Conservation (phyloP, 2,888 invertebrate species). For the Azorinus chamasolen region DNA sequence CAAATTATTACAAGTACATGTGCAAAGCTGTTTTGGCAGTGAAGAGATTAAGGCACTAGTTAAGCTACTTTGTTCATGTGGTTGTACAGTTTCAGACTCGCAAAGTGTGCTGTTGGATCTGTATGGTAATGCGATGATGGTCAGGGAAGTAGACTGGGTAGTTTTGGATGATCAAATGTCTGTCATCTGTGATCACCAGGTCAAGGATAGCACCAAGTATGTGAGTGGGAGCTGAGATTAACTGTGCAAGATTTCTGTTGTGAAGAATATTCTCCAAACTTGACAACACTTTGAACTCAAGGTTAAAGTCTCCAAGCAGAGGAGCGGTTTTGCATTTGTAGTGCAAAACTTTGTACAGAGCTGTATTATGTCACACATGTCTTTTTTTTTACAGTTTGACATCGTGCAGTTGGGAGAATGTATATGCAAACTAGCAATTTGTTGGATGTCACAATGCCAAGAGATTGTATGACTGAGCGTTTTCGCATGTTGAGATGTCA, state of each 20-base stretch:
- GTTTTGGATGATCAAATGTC: constrained; percentile 1
- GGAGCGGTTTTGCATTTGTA: constrained; percentile 7
- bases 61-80: too few species aligned
- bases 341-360: neutral
- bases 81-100: constrained; percentile 1
- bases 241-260: constrained; percentile 4
- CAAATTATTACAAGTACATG: too few species aligned
- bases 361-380: constrained; percentile 3
- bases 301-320: constrained; percentile 4
- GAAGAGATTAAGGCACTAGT: too few species aligned
- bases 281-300: constrained; percentile 2
- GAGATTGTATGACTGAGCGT: too few species aligned
- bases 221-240: constrained; percentile 5
- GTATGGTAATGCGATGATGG: constrained; percentile 5
- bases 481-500: neutral
- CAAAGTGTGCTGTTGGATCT: neutral
- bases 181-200: too few species aligned
- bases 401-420: too few species aligned
- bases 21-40: too few species aligned
- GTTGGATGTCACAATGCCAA: constrained; percentile 7
- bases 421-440: too few species aligned
- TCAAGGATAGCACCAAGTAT: too few species aligned
- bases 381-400: constrained; percentile 10
- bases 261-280: constrained; percentile 12
- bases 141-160: constrained; percentile 10